phyloP scores from a whole-genome alignment of 1,140 invertebrate genomes.

The Drosophila sucinea region DNA sequence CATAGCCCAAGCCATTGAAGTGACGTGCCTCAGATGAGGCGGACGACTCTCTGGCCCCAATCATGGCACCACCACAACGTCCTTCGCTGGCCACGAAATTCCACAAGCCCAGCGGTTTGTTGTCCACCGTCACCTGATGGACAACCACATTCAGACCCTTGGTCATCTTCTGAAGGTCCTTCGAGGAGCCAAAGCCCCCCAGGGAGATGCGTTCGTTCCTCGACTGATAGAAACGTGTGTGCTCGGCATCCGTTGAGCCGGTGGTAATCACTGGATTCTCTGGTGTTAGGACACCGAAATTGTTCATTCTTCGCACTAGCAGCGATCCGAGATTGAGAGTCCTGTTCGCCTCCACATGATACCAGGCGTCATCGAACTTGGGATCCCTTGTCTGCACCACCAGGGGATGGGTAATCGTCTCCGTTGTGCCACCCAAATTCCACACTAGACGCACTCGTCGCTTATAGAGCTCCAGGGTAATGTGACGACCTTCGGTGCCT shows the following conservation, averaged over 20 bases:
- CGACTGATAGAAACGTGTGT: slow-evolving; percentile 75
- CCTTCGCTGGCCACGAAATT: slow-evolving; percentile 89
- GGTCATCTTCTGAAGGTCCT: slow-evolving; percentile 76
- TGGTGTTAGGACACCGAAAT: slow-evolving; percentile 61
- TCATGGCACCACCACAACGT: slow-evolving; percentile 85
- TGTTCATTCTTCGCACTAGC: slow-evolving; percentile 78
- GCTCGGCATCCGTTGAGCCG: slow-evolving; percentile 67
- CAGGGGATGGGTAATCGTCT: slow-evolving; percentile 87
- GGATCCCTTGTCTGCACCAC: slow-evolving; percentile 85
- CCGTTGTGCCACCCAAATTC: slow-evolving; percentile 89
- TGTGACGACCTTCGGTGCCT: slow-evolving; percentile 87
- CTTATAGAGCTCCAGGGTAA: slow-evolving; percentile 91
- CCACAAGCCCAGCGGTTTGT: slow-evolving; percentile 92
- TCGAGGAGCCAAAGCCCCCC: slow-evolving; percentile 84
- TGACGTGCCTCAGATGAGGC: slow-evolving; percentile 77
- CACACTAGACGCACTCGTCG: slow-evolving; percentile 89
- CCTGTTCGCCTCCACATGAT: slow-evolving; percentile 88
- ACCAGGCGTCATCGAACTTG: slow-evolving; percentile 88
- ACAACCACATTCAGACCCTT: slow-evolving; percentile 89
- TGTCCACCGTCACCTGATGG: slow-evolving; percentile 90
- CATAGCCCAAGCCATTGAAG: slow-evolving; percentile 92
- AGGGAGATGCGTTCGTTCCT: slow-evolving; percentile 85
- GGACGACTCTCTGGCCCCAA: slow-evolving; percentile 70
- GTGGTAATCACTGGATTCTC: slow-evolving; percentile 48
- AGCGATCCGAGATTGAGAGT: slow-evolving; percentile 82